Base-by-base conservation (phyloP, 2,113 vertebrate genomes). In the Ramphastos sulfuratus region DNA sequence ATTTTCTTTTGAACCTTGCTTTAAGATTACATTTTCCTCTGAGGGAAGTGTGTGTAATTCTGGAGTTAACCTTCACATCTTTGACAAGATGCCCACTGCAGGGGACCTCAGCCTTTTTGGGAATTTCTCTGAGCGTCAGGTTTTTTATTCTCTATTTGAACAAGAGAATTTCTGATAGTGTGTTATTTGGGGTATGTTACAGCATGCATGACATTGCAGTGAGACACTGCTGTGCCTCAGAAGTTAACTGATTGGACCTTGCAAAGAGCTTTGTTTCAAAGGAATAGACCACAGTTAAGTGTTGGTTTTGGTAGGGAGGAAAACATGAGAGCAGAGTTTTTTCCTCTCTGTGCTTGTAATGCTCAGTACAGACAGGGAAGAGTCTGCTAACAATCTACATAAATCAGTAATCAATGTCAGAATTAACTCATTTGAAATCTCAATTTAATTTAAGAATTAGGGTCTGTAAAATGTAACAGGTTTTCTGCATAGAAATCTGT, bases 121-220 rank as follows among this genome's bases (percentile, higher is more conserved):
- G 39, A n/a, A 28, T 50, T 64, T 39, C 2, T 74, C 65, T 66
- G 33, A 48, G 71, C 54, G 35, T 50, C 31, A 75, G 6, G 7
- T 2, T 2, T 12, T 28, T 58, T 28, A 28, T 23, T 7, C 5
- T 6, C 9, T 9, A 8, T 21, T 61, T 58, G n/a, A 63, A n/a
- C 16, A 42, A 21, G 31, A 9, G 63, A 30, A 59, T 78, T 78
- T 69, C 31, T 74, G 35, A 11, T 42, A 67, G 18, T 48, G 83
- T 5, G 59, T 65, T 81, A 4, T 21, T 67, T 20, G 33, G 25
- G 15, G 4, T 61, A 3, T 27, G 8, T 58, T 83, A 37, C 30
- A 89, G 60, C 15, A 69, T 6, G 1, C 20, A 7, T 42, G 21
- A 19, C 0, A 0, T n/a, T 35, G 25, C 46, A 59, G 18, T 42